These are phyloP conservation scores for Nematolebias whitei DNA, from an alignment of 2,113 vertebrate species.

Conservation along the genomic window DNA sequence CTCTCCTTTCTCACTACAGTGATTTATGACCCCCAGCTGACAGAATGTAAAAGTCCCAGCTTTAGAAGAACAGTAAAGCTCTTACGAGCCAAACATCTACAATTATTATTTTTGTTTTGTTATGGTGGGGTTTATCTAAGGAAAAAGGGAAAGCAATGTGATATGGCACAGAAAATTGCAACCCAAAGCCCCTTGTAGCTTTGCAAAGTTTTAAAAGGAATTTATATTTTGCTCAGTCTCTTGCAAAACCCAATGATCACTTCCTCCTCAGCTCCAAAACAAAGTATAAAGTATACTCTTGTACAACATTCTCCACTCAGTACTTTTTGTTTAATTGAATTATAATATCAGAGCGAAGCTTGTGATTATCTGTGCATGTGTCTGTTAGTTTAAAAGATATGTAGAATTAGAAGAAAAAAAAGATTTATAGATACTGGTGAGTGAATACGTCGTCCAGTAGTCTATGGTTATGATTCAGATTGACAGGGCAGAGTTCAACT, in stretches of 20 bases:
- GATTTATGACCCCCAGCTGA: neutral
- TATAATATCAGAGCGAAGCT: neutral
- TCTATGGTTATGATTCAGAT: slow-evolving; percentile 29
- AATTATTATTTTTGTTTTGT: neutral
- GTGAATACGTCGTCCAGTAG: slow-evolving; percentile 1
- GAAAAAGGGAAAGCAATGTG: neutral
- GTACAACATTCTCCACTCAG: neutral
- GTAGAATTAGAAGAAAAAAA: too few species aligned
- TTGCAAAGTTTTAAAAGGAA: neutral
- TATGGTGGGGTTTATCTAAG: neutral
- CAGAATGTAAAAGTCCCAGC: neutral
- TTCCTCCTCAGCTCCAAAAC: neutral
- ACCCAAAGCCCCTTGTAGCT: neutral
- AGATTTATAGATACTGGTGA: slow-evolving; percentile 22
- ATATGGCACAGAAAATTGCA: neutral
- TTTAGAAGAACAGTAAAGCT: neutral
- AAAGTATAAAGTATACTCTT: neutral
- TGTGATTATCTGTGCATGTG: neutral
- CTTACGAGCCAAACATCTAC: neutral
- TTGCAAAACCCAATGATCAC: neutral
- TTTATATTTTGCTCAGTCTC: neutral
- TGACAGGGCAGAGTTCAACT: slow-evolving; percentile 30
- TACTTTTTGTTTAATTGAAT: neutral
- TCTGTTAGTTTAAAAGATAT: too few species aligned
- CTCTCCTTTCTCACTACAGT: neutral